Conservation (phyloP, 1,140 invertebrate species). For the Trachelipus rathkii region DNA sequence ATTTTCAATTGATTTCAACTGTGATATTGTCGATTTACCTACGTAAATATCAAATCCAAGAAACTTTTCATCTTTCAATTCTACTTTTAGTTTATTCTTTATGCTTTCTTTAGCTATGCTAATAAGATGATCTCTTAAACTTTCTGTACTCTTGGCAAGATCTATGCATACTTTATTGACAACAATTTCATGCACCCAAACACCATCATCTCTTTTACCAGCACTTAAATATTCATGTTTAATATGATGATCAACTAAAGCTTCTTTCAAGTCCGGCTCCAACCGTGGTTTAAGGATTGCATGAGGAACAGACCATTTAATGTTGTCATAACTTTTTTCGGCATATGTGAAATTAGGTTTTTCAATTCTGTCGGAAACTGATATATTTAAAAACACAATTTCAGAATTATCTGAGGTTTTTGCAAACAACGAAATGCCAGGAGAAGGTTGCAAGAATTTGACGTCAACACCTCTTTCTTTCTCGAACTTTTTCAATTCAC, state of each 20-base stretch:
- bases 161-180: neutral
- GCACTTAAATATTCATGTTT: too few species aligned
- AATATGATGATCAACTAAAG: too few species aligned
- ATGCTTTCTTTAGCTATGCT: neutral
- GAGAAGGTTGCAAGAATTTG: neutral
- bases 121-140: neutral
- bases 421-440: neutral
- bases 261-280: neutral
- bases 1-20: neutral
- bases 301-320: neutral
- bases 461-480: slow-evolving; percentile 4
- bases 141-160: neutral
- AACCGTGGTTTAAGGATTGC: neutral
- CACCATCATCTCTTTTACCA: neutral
- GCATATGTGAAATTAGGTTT: neutral
- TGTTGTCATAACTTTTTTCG: neutral
- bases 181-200: neutral
- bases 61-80: neutral
- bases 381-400: neutral
- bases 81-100: neutral
- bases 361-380: neutral
- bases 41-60: neutral
- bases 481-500: slow-evolving; percentile 2
- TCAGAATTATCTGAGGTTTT: neutral
- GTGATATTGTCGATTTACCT: neutral